Percentiles rank a stretch among this genome's conserved stretches.
These are phyloP conservation scores for Drosophila persimilis DNA, from an alignment of 1,140 invertebrate species.

Conservation along the genomic window DNA sequence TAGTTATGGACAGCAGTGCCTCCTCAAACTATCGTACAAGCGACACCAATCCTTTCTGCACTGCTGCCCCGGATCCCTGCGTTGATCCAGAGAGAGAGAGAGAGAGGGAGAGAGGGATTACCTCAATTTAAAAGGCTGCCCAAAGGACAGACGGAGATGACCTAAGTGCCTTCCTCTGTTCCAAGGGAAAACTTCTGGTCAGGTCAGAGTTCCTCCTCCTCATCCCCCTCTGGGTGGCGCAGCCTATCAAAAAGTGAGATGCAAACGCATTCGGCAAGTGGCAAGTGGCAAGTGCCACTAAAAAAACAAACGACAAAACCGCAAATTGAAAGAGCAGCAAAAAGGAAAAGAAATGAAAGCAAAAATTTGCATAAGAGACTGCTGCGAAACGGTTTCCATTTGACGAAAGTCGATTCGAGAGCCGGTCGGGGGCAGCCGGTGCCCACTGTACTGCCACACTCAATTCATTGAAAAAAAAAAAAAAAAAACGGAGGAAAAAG, in stretches of 20 bases:
- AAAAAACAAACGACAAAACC: constrained; percentile 33
- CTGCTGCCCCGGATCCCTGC: too few relatives aligned
- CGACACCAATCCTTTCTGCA: too few relatives aligned
- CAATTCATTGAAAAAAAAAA: constrained; percentile 60
- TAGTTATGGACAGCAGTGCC: too few relatives aligned
- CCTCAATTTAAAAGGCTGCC: too few relatives aligned
- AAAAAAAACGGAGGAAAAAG: constrained; percentile 8
- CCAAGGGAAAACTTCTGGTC: too few relatives aligned
- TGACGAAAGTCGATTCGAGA: constrained; percentile 56
- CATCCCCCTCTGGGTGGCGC: too few relatives aligned
- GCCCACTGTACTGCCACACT: constrained; percentile 39
- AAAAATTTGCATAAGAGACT: constrained; percentile 51
- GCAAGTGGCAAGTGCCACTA: constrained; percentile 31
- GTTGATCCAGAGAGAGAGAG: too few relatives aligned
- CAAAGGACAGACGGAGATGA: too few relatives aligned
- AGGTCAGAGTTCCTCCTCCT: too few relatives aligned
- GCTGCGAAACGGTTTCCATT: constrained; percentile 54
- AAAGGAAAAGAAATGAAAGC: constrained; percentile 15
- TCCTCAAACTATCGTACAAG: too few relatives aligned
- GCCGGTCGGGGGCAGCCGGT: not conserved
- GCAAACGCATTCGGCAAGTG: constrained; percentile 50
- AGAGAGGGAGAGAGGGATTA: too few relatives aligned
- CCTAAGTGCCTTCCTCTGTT: too few relatives aligned
- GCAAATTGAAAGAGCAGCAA: constrained; percentile 42
- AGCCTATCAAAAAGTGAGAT: constrained; percentile 41